Base-by-base conservation (phyloP, 2,113 vertebrate species). In the Halichoerus grypus region DNA sequence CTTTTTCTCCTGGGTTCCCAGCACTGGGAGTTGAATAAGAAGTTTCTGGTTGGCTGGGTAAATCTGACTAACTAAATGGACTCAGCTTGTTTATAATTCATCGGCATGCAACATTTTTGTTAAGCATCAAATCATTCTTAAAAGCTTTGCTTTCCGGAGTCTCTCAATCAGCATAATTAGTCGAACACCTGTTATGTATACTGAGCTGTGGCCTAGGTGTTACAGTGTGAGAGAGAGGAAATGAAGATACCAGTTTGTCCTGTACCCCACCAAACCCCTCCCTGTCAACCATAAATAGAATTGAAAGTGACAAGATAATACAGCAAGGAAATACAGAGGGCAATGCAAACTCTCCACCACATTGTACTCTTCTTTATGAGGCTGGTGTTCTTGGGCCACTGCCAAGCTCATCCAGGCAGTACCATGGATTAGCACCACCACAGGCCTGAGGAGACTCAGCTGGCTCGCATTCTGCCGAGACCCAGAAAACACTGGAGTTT, bases 111-210 rank as follows among this genome's bases (percentile, higher is more conserved):
- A 81, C 53, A 90, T 93, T 88, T 95, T 77, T 90, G 33, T 85
- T 95, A 96, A 94, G 57, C 89, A 95, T 57, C 67, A 88, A 96
- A 87, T 92, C 74, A 95, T 87, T 96, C 79, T 94, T 95, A 72
- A 95, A 96, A 98, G 84, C 80, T 94, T 96, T 95, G 87, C 95
- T 96, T 97, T 95, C 93, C 65, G 22, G 19, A 46, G 74, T 97
- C 63, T 96, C 85, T 92, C 91, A 95, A 91, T 97, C 97, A 96
- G 39, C 59, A 93, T 97, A 95, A 97, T 96, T 95, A 96, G 39
- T n/a, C 77, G 76, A 96, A 94, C 82, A 97, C 94, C 92, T 97
- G 83, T 86, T 92, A 61, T 61, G 10, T 49, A 67, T 21, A 71
- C 36, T 21, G 42, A 82, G 49, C 18, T 81, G 39, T 53, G 63